phyloP scores from a whole-genome alignment of 2,888 invertebrate species.

The Furcula furcula region DNA sequence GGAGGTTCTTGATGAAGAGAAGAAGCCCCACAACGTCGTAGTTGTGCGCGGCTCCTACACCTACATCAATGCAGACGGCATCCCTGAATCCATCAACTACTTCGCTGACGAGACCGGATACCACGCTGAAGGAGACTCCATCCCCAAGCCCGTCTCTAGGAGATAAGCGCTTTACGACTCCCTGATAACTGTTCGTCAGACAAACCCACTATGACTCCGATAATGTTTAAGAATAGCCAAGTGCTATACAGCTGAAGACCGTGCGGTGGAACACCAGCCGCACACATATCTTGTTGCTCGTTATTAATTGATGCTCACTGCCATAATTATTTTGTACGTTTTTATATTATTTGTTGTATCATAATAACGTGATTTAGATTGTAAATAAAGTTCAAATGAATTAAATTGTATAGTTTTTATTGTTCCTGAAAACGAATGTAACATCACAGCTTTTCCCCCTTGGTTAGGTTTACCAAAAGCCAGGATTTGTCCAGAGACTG shows the following conservation, averaged over 20 bases:
- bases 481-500: too few relatives aligned
- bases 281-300: slow-evolving; percentile 12
- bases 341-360: slow-evolving; percentile 38
- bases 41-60: slow-evolving; percentile 82
- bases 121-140: slow-evolving; percentile 82
- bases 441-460: too few relatives aligned
- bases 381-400: slow-evolving; percentile 3
- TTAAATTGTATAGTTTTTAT: slow-evolving; percentile 6
- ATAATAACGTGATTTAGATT: slow-evolving; percentile 21
- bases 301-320: slow-evolving; percentile 37
- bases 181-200: neutral
- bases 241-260: too few relatives aligned
- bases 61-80: slow-evolving; percentile 81
- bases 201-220: slow-evolving; percentile 2
- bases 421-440: too few relatives aligned
- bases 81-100: slow-evolving; percentile 74
- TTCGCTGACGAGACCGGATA: slow-evolving; percentile 84
- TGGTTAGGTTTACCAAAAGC: too few relatives aligned
- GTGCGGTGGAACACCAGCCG: slow-evolving; percentile 1
- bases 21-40: slow-evolving; percentile 78
- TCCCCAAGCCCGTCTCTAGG: slow-evolving; percentile 77
- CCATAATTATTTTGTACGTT: slow-evolving; percentile 46
- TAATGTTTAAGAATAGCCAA: slow-evolving; percentile 22
- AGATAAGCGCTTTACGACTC: slow-evolving; percentile 23
- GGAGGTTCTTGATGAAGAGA: slow-evolving; percentile 74